phyloP scores from a whole-genome alignment of 1,140 invertebrate species.

The Drosophila subobscura region DNA sequence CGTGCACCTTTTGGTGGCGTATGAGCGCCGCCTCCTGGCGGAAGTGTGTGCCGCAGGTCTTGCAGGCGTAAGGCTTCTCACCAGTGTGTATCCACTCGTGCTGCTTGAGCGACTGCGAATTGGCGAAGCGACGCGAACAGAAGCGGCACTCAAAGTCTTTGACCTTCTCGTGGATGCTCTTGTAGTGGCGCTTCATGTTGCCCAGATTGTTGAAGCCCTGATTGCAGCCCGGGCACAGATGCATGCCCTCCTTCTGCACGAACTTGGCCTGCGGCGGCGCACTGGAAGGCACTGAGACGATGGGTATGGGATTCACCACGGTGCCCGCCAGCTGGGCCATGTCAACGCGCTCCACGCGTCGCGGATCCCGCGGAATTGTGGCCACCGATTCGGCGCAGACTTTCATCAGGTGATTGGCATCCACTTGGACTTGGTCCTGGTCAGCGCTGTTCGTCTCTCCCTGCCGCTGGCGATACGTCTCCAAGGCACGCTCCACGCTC shows the following conservation, averaged over 20 bases:
- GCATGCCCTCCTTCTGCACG: constrained; percentile 71
- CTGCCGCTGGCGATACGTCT: constrained; percentile 72
- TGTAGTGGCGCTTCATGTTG: constrained; percentile 79
- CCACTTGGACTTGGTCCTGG: constrained; percentile 10
- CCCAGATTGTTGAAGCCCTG: constrained; percentile 77
- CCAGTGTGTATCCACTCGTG: constrained; percentile 84
- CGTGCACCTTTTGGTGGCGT: constrained; percentile 77
- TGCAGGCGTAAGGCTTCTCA: constrained; percentile 75
- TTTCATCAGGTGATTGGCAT: constrained; percentile 66
- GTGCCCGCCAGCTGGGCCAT: constrained; percentile 72
- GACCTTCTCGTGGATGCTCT: constrained; percentile 78
- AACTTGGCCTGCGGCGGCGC: constrained; percentile 43
- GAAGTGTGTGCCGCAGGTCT: constrained; percentile 67
- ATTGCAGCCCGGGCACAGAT: constrained; percentile 72
- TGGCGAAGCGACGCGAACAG: constrained; percentile 75
- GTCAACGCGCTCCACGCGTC: constrained; percentile 74
- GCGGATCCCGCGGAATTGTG: constrained; percentile 68
- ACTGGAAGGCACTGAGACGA: constrained; percentile 46
- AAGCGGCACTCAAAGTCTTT: constrained; percentile 81
- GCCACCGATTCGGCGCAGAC: constrained; percentile 78
- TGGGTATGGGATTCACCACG: constrained; percentile 72
- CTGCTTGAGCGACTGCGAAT: constrained; percentile 79
- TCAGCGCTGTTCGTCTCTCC: constrained; percentile 21
- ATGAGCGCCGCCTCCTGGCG: constrained; percentile 78
- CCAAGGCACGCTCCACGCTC: constrained; percentile 68